Base-by-base conservation (phyloP, 2,888 invertebrate genomes). In the Drosophila histrio region DNA sequence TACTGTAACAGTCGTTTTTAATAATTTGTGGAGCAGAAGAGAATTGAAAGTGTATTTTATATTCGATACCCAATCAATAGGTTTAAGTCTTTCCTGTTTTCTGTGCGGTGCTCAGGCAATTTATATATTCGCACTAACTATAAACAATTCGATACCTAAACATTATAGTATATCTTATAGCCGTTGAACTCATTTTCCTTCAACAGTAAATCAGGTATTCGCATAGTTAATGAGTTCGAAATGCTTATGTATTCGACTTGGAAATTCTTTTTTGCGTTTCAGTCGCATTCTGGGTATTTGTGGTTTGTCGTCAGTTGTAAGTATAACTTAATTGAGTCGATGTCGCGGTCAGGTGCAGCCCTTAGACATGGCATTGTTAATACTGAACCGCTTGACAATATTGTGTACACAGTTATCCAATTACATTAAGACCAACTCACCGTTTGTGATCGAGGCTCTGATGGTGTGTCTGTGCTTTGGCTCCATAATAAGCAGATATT, bases 401-500 rank as follows among this genome's bases (percentile, higher is more conserved):
- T 57, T 88, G 34, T 89, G 77, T 52, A 81, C 46, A 13, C 77
- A 72, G 56, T 76, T 90, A 54, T 80, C 87, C 3, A 77, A 89
- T 71, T 90, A 72, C 24, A 88, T 89, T 15, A 90, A 86, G 60
- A 77, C 81, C 13, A 86, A 88, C 9, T 84, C 89, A 62, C 91
- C 89, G n/a, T 91, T 89, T 53, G 64, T 90, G 46, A 79, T 90
- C 36, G 90, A 91, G 76, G 82, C 84, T 30, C 67, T 80, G 34
- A 89, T 91, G 76, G 88, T 88, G 43, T 68, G 75, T 3, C 67
- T 91, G 34, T 90, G 87, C 72, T 91, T 91, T 53, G 79, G 89
- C 26, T 88, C 87, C 9, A 80, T 91, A 22, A 69, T 90, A 11
- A 88, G 89, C 67, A 83, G 83, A 77, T 91, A 89, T 62, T 56